Evolutionary conservation across 2,888 invertebrate genomes (phyloP).

Genomic region (Epinotia brunnichana): DNA sequence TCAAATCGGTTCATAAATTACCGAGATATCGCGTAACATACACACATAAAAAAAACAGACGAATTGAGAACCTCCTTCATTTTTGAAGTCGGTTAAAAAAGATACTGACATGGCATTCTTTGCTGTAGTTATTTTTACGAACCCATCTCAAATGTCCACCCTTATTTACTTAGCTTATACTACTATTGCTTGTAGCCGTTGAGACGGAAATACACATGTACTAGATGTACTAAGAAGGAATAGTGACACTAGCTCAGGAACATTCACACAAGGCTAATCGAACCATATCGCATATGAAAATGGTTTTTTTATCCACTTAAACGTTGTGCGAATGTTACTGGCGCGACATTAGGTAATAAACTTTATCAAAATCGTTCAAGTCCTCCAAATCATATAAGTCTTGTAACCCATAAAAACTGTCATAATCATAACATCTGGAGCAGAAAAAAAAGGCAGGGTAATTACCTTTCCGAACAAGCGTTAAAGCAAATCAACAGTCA

Average conservation of each 20-base stretch:
- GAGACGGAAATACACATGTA: constrained; percentile 25
- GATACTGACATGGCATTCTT: neutral
- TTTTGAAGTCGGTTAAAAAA: too few species aligned
- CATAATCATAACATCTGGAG: neutral
- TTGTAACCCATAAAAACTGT: neutral
- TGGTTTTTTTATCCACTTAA: neutral
- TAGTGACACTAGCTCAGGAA: neutral
- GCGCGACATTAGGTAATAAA: neutral
- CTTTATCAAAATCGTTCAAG: constrained; percentile 2
- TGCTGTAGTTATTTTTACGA: neutral
- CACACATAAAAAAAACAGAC: too few species aligned
- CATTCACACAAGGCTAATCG: neutral
- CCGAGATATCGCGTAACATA: too few species aligned
- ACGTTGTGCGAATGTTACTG: constrained; percentile 8
- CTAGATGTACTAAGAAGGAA: constrained; percentile 2
- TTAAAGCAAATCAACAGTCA: neutral
- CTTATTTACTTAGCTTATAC: constrained; percentile 23
- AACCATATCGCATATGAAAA: neutral
- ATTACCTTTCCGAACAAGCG: neutral
- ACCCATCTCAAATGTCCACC: constrained; percentile 12
- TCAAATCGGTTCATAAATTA: too few species aligned
- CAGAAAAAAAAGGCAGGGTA: neutral
- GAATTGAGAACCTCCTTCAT: too few species aligned
- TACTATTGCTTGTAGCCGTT: constrained; percentile 42
- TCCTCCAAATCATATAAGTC: too few species aligned